phyloP scores from a whole-genome alignment of 2,888 invertebrate species.

The Erebia palarica region DNA sequence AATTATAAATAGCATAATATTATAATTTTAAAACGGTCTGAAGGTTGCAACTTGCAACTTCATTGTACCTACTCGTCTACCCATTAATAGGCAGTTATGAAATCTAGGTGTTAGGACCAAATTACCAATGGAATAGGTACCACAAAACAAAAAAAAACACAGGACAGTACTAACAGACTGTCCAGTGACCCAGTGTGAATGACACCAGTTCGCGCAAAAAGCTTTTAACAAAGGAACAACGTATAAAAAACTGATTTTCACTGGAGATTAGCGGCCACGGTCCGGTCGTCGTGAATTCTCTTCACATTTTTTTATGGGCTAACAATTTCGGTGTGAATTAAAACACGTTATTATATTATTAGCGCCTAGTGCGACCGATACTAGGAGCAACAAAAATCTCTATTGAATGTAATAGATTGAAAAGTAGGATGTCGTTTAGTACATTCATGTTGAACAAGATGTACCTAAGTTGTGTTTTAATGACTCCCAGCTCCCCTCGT shows the following conservation, averaged over 20 bases:
- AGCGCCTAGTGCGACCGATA: slow-evolving; percentile 26
- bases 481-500: background rate
- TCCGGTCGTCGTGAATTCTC: slow-evolving; percentile 47
- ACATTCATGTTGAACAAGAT: slow-evolving; percentile 14
- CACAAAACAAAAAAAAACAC: background rate
- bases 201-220: slow-evolving; percentile 66
- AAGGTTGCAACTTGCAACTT: background rate
- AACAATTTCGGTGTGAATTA: slow-evolving; percentile 38
- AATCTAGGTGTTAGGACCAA: background rate
- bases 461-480: slow-evolving; percentile 1
- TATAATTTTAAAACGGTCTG: background rate
- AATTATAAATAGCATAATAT: background rate
- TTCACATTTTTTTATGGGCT: slow-evolving; percentile 33
- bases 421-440: slow-evolving; percentile 14
- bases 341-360: slow-evolving; percentile 38
- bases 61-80: background rate
- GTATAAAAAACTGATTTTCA: slow-evolving; percentile 63
- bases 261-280: slow-evolving; percentile 61
- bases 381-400: slow-evolving; percentile 19
- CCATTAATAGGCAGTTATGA: background rate
- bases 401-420: slow-evolving; percentile 25
- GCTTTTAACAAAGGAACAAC: slow-evolving; percentile 52
- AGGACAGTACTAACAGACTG: slow-evolving; percentile 4
- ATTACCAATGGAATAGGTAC: background rate
- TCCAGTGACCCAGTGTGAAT: slow-evolving; percentile 60